phyloP scores from a whole-genome alignment of 2,113 vertebrate species.

The Paramisgurnus dabryanus region DNA sequence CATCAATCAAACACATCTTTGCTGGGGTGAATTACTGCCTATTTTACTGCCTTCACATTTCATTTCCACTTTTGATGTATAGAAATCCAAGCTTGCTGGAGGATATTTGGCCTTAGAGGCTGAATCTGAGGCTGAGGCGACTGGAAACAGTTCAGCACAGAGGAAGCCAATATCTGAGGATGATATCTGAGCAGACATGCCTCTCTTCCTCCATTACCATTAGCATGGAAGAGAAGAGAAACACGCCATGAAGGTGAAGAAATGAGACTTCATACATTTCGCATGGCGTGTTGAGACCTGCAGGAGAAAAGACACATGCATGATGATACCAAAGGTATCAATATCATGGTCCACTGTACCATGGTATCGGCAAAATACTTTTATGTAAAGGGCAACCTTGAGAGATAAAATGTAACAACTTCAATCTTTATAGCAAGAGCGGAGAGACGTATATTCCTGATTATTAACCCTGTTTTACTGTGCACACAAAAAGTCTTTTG shows the following conservation, averaged over 20 bases:
- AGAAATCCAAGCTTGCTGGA: background rate
- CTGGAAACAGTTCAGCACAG: constrained; percentile 36
- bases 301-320: background rate
- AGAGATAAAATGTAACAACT: background rate
- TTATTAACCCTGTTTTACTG: background rate
- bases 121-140: background rate
- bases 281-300: constrained; percentile 22
- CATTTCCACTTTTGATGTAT: background rate
- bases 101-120: background rate
- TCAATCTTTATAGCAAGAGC: background rate
- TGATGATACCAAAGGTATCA: too few species aligned
- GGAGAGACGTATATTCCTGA: background rate
- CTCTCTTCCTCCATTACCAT: background rate
- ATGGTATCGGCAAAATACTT: too few species aligned
- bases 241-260: background rate
- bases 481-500: background rate
- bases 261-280: constrained; percentile 35
- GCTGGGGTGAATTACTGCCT: too few species aligned
- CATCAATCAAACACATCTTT: background rate
- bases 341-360: background rate
- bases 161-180: constrained; percentile 22
- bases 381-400: background rate
- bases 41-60: background rate
- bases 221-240: constrained; percentile 19
- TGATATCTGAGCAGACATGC: constrained; percentile 35